phyloP scores from a whole-genome alignment of 1,140 invertebrate species.

The Drosophila pseudoobscura region DNA sequence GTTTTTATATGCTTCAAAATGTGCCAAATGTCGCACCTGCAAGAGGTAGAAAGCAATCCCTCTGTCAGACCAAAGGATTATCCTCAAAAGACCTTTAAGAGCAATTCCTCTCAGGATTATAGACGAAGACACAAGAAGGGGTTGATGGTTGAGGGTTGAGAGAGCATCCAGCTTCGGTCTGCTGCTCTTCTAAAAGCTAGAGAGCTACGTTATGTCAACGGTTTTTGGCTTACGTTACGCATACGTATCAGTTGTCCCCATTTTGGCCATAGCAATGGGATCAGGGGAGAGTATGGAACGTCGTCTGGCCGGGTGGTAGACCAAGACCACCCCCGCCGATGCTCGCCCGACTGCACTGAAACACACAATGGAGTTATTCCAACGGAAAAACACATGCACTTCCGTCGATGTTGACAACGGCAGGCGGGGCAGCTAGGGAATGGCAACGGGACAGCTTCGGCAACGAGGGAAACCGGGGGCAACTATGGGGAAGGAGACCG shows the following conservation, averaged over 20 bases:
- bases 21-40: too few relatives aligned
- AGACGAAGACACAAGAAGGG: not conserved
- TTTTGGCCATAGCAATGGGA: constrained; percentile 28
- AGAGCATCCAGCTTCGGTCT: constrained; percentile 36
- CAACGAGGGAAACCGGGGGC: not conserved
- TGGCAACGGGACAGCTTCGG: not conserved
- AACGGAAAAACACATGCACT: constrained; percentile 81
- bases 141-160: constrained; percentile 1
- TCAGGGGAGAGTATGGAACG: not conserved
- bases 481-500: not conserved
- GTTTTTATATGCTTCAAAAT: too few relatives aligned
- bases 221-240: constrained; percentile 65
- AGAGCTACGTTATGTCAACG: constrained; percentile 47
- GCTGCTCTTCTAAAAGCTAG: constrained; percentile 28
- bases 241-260: constrained; percentile 58
- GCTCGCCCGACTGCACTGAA: constrained; percentile 71
- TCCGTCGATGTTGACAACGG: constrained; percentile 72
- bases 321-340: constrained; percentile 42
- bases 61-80: too few relatives aligned
- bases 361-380: constrained; percentile 81
- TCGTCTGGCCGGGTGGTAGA: constrained; percentile 4
- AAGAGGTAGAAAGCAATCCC: too few relatives aligned
- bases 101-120: too few relatives aligned
- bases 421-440: constrained; percentile 24
- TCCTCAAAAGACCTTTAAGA: too few relatives aligned